phyloP scores from a whole-genome alignment of 2,888 invertebrate species.

The Lithophane ornitopus region DNA sequence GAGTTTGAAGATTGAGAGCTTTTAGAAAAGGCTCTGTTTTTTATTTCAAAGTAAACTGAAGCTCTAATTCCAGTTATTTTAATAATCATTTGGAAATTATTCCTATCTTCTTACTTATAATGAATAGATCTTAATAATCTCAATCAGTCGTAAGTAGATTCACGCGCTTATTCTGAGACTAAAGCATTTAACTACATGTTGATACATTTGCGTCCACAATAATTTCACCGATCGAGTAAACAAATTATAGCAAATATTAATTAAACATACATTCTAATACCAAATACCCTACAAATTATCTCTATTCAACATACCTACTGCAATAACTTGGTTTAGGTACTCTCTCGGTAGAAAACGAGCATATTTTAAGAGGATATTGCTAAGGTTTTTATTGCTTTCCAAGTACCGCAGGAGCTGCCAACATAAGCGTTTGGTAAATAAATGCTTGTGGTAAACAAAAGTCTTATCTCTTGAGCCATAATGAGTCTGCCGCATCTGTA shows the following conservation, averaged over 20 bases:
- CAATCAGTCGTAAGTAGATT: neutral
- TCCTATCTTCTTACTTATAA: neutral
- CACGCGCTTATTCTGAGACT: too few relatives aligned
- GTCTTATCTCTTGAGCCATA: conserved; percentile 60
- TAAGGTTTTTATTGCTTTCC: conserved; percentile 50
- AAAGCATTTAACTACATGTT: neutral
- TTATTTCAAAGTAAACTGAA: neutral
- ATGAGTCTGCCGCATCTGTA: conserved; percentile 50
- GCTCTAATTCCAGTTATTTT: neutral
- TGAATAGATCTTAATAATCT: neutral
- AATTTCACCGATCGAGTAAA: neutral
- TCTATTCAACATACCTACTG: neutral
- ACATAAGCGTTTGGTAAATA: conserved; percentile 54
- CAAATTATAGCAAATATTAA: neutral
- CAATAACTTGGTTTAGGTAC: conserved; percentile 3
- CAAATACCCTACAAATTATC: conserved; percentile 4
- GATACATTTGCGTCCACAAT: neutral
- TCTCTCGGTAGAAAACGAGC: conserved; percentile 5
- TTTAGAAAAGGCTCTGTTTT: neutral
- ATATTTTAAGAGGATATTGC: conserved; percentile 37
- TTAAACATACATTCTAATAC: neutral
- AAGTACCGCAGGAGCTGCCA: conserved; percentile 31
- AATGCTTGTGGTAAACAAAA: conserved; percentile 50
- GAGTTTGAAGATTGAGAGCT: too few relatives aligned
- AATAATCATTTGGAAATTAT: neutral